Evolutionary conservation across 2,888 invertebrate genomes (phyloP), one percentile per base, ranked within the genome.

Genomic region (Nomada fabriciana): DNA sequence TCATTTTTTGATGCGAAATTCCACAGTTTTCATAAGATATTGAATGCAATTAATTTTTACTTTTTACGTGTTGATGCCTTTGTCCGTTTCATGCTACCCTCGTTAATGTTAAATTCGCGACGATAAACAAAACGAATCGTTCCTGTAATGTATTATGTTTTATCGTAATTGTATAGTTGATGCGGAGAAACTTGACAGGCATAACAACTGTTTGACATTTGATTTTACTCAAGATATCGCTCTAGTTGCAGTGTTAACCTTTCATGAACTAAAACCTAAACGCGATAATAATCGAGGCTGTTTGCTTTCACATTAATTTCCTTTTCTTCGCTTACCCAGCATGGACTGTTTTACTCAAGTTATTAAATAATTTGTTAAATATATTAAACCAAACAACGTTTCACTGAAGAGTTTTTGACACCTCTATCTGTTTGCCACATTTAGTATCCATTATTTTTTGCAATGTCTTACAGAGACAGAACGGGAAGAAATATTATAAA

Each of bases 321-420:
- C 5, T 5, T 36, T 36, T 36, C 36, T 7, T 36, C 36, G 36
- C 7, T 36, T 1, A 36, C 36, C 7, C 36, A 36, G 36, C 36
- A 0, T 36, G 36, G 36, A 36, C 36, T 36, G 36, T 7, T 36
- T 5, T 36, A 36, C 7, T 36, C 7, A 36, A 36, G 36, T 36
- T 36, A 36, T 36, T 0, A 36, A 36, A 36, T 36, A 36, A 36
- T 7, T 7, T 36, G 36, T n/a, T n/a, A n/a, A n/a, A 42, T 25
- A 52, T 70, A 70, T 61, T 53, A 75, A 70, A 10, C 20, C 43
- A 61, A 70, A 75, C 52, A 65, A 75, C 52, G 70, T 70, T 69
- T 9, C 7, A 1, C 15, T 9, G 36, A 5, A n/a, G 11, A 52
- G 20, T 23, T 47, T 50, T 70, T 61, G 43, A 64, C 15, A 42